Evolutionary conservation across 2,797 vertebrate species (phyloP).

Genomic region (Sebastes wilsoni): DNA sequence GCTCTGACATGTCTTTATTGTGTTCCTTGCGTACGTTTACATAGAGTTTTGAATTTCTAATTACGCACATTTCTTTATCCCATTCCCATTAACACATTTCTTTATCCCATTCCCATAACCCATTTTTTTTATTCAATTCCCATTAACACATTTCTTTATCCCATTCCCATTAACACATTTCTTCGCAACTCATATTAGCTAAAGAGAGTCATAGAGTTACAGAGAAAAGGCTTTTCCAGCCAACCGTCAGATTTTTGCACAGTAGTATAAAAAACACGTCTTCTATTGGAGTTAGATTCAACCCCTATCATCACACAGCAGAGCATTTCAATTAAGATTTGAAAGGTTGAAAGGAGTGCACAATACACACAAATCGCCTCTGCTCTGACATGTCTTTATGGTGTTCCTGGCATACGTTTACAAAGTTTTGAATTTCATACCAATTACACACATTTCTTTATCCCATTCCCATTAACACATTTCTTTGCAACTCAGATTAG

Average conservation of each 20-base stretch:
- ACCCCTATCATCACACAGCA: background rate
- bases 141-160: background rate
- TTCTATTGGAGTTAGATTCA: background rate
- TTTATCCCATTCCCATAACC: too few species aligned
- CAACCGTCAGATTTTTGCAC: too few species aligned
- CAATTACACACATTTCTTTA: background rate
- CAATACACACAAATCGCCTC: background rate
- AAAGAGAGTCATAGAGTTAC: background rate
- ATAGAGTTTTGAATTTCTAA: background rate
- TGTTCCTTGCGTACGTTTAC: background rate
- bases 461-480: background rate
- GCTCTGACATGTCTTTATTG: slow-evolving; percentile 1
- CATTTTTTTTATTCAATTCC: too few species aligned
- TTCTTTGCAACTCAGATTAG: background rate
- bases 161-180: background rate
- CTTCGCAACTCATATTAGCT: background rate
- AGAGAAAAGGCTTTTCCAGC: background rate
- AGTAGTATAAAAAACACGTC: background rate
- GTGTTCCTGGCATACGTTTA: background rate
- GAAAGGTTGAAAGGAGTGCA: background rate
- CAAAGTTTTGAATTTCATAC: background rate
- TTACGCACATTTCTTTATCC: background rate
- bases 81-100: background rate
- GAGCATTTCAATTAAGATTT: background rate
- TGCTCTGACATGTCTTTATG: background rate